These are phyloP conservation scores for Apis florea DNA, from an alignment of 1,140 invertebrate genomes.

Conservation along the genomic window DNA sequence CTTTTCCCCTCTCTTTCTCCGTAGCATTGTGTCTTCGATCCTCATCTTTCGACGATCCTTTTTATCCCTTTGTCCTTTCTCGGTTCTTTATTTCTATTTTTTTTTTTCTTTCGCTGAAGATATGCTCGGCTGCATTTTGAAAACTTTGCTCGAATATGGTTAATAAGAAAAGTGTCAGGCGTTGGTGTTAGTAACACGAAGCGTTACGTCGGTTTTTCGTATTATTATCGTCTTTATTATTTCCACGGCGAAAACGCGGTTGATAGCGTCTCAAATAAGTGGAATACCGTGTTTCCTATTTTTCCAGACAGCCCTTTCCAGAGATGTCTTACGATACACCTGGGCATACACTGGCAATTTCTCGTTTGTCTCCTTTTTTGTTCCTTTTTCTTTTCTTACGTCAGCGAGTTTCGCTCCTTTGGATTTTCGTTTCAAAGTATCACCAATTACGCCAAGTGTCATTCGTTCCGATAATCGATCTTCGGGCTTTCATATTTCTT, in stretches of 20 bases:
- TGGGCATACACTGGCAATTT: neutral
- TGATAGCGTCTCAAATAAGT: constrained; percentile 31
- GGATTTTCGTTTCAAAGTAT: neutral
- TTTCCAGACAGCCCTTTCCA: constrained; percentile 11
- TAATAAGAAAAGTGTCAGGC: neutral
- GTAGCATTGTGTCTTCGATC: neutral
- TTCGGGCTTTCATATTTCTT: too few species aligned
- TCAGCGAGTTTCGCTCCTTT: too few species aligned
- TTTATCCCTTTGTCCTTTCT: neutral
- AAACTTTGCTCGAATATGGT: too few species aligned
- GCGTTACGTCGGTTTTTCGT: neutral
- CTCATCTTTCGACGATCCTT: neutral
- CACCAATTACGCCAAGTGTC: neutral
- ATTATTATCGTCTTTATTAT: constrained; percentile 17
- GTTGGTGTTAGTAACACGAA: neutral
- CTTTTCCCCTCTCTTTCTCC: neutral
- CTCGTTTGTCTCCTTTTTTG: neutral
- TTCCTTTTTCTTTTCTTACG: too few species aligned
- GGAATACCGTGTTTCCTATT: constrained; percentile 45
- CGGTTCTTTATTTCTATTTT: too few species aligned
- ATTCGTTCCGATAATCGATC: neutral
- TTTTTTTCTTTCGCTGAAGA: too few species aligned
- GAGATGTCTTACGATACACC: constrained; percentile 14
- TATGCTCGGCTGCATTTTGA: too few species aligned
- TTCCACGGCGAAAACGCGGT: neutral